Conservation (phyloP, 2,113 vertebrate genomes). For the Cochlearius cochlearius region DNA sequence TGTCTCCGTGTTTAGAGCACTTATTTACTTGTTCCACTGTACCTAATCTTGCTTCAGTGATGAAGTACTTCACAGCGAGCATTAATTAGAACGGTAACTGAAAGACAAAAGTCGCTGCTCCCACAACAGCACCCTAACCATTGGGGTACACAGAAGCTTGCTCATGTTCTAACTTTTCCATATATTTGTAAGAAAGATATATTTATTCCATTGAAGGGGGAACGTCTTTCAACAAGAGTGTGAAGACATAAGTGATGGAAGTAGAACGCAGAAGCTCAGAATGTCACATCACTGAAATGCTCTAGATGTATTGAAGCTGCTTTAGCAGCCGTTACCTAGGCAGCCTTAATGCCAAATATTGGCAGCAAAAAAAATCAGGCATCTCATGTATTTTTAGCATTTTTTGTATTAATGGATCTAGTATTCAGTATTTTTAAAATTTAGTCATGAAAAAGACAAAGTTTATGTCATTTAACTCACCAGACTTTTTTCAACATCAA, state of each 20-base stretch:
- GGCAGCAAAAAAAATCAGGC: not conserved
- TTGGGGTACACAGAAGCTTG: not conserved
- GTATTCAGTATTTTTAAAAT: not conserved
- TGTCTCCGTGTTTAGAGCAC: not conserved
- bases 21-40: not conserved
- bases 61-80: not conserved
- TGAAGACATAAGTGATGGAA: not conserved
- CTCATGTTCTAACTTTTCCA: not conserved
- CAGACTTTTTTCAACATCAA: not conserved
- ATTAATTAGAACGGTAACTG: not conserved
- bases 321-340: not conserved
- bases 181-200: not conserved
- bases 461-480: not conserved
- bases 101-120: not conserved
- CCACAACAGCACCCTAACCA: accelerated
- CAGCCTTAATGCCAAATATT: not conserved
- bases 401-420: not conserved
- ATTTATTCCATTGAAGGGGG: not conserved
- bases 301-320: not conserved
- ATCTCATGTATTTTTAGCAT: not conserved
- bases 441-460: not conserved
- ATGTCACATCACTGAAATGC: not conserved
- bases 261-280: not conserved
- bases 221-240: not conserved
- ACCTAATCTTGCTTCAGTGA: not conserved